Evolutionary conservation across 2,113 vertebrate species (phyloP).

Genomic region (Cyprinodon brontotheroides): DNA sequence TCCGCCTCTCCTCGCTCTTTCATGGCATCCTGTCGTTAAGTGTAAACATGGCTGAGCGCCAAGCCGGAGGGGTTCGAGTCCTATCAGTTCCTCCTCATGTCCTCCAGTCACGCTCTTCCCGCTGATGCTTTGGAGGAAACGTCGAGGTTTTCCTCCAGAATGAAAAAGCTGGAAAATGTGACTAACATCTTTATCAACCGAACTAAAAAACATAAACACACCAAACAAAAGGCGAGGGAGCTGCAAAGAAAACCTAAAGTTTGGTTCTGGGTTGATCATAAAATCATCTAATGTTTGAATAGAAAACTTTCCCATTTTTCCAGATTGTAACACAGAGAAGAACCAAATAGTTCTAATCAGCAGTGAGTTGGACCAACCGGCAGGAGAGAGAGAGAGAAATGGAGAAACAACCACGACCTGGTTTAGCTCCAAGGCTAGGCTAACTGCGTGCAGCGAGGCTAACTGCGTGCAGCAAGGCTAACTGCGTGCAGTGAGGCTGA

Average conservation of each 20-base stretch:
- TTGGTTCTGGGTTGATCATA: not conserved
- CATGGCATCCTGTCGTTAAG: conserved; percentile 59
- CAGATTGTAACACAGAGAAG: no score
- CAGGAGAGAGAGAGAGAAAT: no score
- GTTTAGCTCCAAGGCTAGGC: no score
- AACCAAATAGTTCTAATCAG: no score
- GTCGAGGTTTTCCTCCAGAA: conserved; percentile 25
- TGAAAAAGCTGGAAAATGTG: conserved; percentile 37
- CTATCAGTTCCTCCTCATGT: conserved; percentile 51
- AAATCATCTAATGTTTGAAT: no score
- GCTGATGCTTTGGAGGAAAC: conserved; percentile 30
- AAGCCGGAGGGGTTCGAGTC: conserved; percentile 60
- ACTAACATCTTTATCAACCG: conserved; percentile 24
- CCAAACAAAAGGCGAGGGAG: no score
- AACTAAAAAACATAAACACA: conserved; percentile 1
- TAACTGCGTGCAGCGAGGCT: no score
- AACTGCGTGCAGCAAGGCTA: no score
- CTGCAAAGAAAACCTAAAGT: not conserved
- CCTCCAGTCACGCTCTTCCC: conserved; percentile 55
- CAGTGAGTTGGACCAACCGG: no score
- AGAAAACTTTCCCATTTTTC: no score
- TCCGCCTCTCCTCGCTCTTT: conserved; percentile 60
- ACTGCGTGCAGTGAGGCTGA: no score
- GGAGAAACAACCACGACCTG: no score
- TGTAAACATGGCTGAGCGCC: conserved; percentile 64